Conservation (phyloP, 2,888 invertebrate genomes). For the Salpingus planirostris region DNA sequence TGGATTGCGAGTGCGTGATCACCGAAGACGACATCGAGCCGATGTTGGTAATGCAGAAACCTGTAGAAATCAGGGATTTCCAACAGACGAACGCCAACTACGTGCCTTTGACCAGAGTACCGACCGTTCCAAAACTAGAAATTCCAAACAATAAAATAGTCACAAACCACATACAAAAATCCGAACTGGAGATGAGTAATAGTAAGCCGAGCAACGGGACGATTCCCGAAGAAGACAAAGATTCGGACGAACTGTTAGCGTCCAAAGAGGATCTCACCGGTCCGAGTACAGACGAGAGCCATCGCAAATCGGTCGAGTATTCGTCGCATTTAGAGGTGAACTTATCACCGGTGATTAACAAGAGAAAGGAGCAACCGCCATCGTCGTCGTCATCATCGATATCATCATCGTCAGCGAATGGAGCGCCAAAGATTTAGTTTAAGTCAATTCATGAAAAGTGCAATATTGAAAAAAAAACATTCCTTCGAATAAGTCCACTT, state of each 20-base stretch:
- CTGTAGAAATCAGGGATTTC: constrained; percentile 7
- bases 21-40: constrained; percentile 29
- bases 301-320: neutral
- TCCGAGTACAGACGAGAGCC: too few species aligned
- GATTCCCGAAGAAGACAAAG: constrained; percentile 9
- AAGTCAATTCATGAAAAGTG: too few species aligned
- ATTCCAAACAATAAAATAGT: constrained; percentile 7
- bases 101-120: constrained; percentile 11
- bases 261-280: neutral
- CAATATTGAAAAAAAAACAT: too few species aligned
- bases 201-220: constrained; percentile 7
- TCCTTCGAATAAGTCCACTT: too few species aligned
- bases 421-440: too few species aligned
- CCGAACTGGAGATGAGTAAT: constrained; percentile 7
- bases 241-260: constrained; percentile 2
- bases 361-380: too few species aligned
- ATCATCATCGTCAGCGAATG: too few species aligned
- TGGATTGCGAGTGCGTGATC: constrained; percentile 62
- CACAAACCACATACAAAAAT: constrained; percentile 1
- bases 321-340: neutral
- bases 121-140: constrained; percentile 9
- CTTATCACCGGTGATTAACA: too few species aligned
- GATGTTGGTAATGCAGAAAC: constrained; percentile 28
- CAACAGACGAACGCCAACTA: constrained; percentile 9
- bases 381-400: too few species aligned